A percentile compares a stretch with the other conserved stretches of the same genome.
phyloP scores from a whole-genome alignment of 30 jellyfish, hydroid and myxozoan genomes.

The Catostylus mosaicus region DNA sequence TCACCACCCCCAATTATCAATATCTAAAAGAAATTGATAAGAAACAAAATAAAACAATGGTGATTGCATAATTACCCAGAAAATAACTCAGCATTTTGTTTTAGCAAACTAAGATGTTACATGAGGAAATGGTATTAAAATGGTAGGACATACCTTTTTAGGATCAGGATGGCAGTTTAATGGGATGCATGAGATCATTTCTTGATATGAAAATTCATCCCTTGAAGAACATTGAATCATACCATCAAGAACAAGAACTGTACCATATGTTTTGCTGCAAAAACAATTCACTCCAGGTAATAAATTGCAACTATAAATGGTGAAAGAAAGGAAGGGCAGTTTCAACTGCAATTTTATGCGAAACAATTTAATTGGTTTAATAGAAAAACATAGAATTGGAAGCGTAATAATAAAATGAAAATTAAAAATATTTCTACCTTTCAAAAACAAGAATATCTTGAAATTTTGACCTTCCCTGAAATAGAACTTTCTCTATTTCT shows the following conservation, averaged over 20 bases:
- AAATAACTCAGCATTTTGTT: too few relatives aligned
- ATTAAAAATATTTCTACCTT: constrained; percentile 49
- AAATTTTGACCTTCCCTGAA: constrained; percentile 64
- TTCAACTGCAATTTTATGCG: not conserved
- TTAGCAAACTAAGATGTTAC: too few relatives aligned
- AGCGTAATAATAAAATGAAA: too few relatives aligned
- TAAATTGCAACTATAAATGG: too few relatives aligned
- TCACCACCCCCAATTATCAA: constrained; percentile 92
- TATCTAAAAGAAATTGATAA: constrained; percentile 28
- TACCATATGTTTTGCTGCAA: constrained; percentile 86
- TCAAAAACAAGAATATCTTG: constrained; percentile 81
- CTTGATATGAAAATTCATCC: constrained; percentile 96
- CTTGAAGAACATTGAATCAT: constrained; percentile 83
- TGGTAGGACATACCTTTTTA: constrained; percentile 69
- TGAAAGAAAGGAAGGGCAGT: not conserved
- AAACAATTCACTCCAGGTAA: not conserved
- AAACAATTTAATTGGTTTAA: too few relatives aligned
- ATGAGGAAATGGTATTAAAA: too few relatives aligned
- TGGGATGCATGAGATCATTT: constrained; percentile 87
- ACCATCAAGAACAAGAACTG: constrained; percentile 94
- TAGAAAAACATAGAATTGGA: too few relatives aligned
- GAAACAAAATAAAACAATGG: too few relatives aligned
- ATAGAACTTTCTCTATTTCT: constrained; percentile 67
- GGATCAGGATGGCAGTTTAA: constrained; percentile 90
- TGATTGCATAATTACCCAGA: too few relatives aligned